These are phyloP conservation scores for Druon quercuslanigerum DNA, from an alignment of 1,140 invertebrate genomes.

Conservation along the genomic window DNA sequence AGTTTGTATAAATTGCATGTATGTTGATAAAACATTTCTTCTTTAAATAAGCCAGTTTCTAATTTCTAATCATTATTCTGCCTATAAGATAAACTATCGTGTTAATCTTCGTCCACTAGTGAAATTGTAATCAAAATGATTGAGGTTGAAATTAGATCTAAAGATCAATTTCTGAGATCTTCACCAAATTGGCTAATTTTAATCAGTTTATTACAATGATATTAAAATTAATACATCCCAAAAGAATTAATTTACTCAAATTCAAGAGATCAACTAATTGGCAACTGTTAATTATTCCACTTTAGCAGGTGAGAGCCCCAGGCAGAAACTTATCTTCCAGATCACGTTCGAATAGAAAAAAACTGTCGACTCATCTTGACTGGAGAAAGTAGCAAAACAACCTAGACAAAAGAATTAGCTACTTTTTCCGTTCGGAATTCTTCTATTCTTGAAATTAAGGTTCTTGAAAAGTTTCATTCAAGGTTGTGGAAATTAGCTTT, in stretches of 20 bases:
- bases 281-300: neutral
- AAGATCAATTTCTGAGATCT: neutral
- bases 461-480: constrained; percentile 10
- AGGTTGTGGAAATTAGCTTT: neutral
- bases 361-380: constrained; percentile 21
- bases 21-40: neutral
- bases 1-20: neutral
- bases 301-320: neutral
- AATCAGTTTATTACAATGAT: no score
- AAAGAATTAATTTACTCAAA: no score
- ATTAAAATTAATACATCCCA: no score
- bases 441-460: constrained; percentile 21
- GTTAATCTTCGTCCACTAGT: neutral
- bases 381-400: constrained; percentile 29
- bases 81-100: neutral
- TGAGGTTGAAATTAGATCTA: neutral
- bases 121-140: neutral
- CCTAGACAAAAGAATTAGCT: constrained; percentile 1
- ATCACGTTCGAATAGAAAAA: constrained; percentile 7
- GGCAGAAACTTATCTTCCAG: constrained; percentile 6
- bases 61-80: neutral
- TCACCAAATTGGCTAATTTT: no score
- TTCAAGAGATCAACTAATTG: neutral
- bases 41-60: neutral
- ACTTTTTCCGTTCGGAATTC: constrained; percentile 29